phyloP scores from a whole-genome alignment of 2,888 invertebrate genomes.

The Gisinianus flammeolus region DNA sequence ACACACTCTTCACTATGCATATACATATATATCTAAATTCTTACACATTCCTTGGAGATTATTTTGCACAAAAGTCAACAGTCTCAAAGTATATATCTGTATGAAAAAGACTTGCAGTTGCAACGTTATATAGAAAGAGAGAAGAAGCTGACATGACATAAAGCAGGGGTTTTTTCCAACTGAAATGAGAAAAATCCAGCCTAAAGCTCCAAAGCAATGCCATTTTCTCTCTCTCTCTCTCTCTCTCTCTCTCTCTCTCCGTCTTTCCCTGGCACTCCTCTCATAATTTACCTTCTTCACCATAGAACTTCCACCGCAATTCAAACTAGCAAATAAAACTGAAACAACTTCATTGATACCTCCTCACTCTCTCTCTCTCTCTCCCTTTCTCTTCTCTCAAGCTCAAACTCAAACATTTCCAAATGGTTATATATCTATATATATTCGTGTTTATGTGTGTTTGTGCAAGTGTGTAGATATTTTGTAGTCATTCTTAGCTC shows the following conservation, averaged over 20 bases:
- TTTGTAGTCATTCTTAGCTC: conserved; percentile 5
- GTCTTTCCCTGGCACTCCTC: conserved; percentile 17
- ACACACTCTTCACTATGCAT: background rate
- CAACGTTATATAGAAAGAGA: background rate
- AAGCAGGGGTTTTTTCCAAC: conserved; percentile 16
- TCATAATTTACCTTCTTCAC: conserved; percentile 23
- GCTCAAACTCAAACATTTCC: too few species aligned
- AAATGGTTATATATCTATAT: too few species aligned
- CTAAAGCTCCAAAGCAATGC: conserved; percentile 20
- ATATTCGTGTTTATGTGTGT: too few species aligned
- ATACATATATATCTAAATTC: background rate
- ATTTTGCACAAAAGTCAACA: conserved; percentile 6
- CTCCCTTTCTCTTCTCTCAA: too few species aligned
- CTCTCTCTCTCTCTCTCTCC: background rate
- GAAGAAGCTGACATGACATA: conserved; percentile 7
- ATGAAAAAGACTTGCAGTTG: background rate
- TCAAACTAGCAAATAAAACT: conserved; percentile 19
- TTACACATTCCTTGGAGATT: conserved; percentile 6
- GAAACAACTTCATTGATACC: conserved; percentile 26
- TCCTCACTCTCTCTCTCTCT: too few species aligned
- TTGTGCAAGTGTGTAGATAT: too few species aligned
- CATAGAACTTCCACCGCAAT: background rate
- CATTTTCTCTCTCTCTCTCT: conserved; percentile 1
- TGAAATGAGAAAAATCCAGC: conserved; percentile 31
- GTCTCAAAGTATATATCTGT: background rate